These are phyloP conservation scores for Ciona savignyi DNA, from an alignment of 23 tunicate species.

Conservation along the genomic window DNA sequence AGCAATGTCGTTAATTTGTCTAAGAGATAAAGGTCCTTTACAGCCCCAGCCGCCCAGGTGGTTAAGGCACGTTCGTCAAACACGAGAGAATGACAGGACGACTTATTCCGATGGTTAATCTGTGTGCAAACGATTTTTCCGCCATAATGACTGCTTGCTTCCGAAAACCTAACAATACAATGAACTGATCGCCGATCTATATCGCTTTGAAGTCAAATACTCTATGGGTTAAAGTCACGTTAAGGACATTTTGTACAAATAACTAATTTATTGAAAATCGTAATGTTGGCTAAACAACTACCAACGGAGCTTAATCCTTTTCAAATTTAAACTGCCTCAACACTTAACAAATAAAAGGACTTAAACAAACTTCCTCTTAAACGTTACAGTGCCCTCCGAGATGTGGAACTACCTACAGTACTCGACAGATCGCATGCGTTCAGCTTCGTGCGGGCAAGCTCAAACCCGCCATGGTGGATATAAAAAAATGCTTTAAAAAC, in stretches of 20 bases:
- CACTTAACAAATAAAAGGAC: too few relatives aligned
- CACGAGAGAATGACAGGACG: background rate
- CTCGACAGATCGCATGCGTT: slow-evolving; percentile 14
- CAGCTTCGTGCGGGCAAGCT: slow-evolving; percentile 7
- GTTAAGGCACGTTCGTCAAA: background rate
- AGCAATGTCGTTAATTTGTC: background rate
- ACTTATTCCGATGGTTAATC: background rate
- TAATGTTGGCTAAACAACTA: background rate
- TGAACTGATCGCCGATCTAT: background rate
- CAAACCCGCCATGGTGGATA: background rate
- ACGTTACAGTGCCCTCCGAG: slow-evolving; percentile 36
- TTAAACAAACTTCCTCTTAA: too few relatives aligned
- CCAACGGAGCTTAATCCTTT: background rate
- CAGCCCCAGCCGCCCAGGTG: background rate
- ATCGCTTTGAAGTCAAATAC: background rate
- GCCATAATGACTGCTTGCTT: background rate
- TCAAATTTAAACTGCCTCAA: background rate
- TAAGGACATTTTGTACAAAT: background rate
- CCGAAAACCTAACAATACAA: background rate
- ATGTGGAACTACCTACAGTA: slow-evolving; percentile 25
- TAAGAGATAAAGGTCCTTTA: background rate
- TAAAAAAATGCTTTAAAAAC: background rate
- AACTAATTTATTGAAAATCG: too few relatives aligned
- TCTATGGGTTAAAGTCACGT: background rate
- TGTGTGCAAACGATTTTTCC: background rate